These are phyloP conservation scores for Drosophila miranda DNA, from an alignment of 1,140 invertebrate genomes.

Conservation along the genomic window DNA sequence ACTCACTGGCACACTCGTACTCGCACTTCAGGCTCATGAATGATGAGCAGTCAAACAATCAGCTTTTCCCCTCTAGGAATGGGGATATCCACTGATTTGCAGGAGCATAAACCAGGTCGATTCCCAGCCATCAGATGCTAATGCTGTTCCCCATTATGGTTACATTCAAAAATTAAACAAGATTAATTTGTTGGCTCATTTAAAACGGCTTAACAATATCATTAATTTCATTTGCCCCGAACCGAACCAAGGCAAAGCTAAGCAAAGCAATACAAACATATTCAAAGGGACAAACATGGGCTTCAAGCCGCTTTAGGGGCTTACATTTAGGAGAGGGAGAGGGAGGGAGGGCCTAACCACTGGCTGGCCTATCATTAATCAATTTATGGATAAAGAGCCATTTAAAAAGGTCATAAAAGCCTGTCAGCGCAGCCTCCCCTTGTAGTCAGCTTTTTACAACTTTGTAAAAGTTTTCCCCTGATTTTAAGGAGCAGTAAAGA, in stretches of 20 bases:
- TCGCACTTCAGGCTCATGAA: conserved; percentile 40
- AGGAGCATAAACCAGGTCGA: background rate
- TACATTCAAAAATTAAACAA: conserved; percentile 55
- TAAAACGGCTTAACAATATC: conserved; percentile 62
- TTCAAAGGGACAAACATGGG: conserved; percentile 33
- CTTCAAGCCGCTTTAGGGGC: conserved; percentile 31
- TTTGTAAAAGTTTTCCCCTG: conserved; percentile 9
- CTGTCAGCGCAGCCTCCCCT: conserved; percentile 24
- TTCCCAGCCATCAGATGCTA: conserved; percentile 36
- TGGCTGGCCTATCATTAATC: conserved; percentile 41
- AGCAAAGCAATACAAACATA: conserved; percentile 20
- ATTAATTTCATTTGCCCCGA: conserved; percentile 57
- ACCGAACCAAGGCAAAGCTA: too few species aligned
- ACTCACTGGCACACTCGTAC: conserved; percentile 10
- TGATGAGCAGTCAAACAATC: conserved; percentile 72
- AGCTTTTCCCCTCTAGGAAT: conserved; percentile 29
- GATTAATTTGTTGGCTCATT: conserved; percentile 72
- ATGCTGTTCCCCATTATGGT: conserved; percentile 39
- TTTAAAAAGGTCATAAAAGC: conserved; percentile 51
- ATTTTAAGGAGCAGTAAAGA: conserved; percentile 17
- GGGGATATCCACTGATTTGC: conserved; percentile 35
- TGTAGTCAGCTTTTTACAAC: conserved; percentile 20
- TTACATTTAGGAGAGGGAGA: conserved; percentile 25
- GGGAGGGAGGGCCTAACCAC: too few species aligned
- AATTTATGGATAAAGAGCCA: conserved; percentile 37